Conservation (phyloP, 2,888 invertebrate species). For the Oscheius myriophilus region DNA sequence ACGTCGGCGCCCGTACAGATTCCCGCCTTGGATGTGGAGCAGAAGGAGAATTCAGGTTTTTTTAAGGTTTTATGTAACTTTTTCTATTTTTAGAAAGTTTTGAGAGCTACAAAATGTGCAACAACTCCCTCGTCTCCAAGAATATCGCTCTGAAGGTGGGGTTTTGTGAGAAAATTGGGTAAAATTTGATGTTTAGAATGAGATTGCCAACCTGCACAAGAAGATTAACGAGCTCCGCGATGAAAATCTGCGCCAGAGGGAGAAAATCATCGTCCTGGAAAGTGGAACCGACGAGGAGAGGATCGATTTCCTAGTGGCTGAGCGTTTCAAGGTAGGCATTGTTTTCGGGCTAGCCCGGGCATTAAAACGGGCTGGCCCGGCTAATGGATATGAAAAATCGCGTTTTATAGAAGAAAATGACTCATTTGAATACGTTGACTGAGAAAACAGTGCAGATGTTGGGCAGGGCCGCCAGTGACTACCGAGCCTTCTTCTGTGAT, state of each 20-base stretch:
- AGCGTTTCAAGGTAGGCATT: slow-evolving; percentile 16
- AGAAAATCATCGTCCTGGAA: slow-evolving; percentile 9
- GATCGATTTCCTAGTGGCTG: slow-evolving; percentile 18
- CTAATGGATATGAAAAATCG: too few relatives aligned
- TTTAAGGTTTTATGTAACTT: neutral
- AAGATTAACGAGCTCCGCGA: slow-evolving; percentile 4
- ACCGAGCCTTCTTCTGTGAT: slow-evolving; percentile 1
- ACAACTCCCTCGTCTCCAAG: slow-evolving; percentile 12
- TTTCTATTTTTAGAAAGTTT: slow-evolving; percentile 5
- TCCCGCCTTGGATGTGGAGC: neutral
- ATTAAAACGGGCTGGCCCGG: too few relatives aligned
- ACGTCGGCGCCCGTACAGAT: neutral
- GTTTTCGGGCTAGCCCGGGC: too few relatives aligned
- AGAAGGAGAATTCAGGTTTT: slow-evolving; percentile 13
- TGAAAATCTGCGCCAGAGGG: neutral
- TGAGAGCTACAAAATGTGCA: slow-evolving; percentile 2
- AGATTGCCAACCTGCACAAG: slow-evolving; percentile 7
- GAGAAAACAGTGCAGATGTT: slow-evolving; percentile 13
- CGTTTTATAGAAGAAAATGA: slow-evolving; percentile 19
- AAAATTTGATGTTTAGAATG: neutral
- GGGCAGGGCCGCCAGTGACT: slow-evolving; percentile 15
- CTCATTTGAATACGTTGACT: slow-evolving; percentile 5
- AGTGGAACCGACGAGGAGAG: slow-evolving; percentile 10
- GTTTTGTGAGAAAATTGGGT: neutral
- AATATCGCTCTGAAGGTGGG: slow-evolving; percentile 12